phyloP scores from a whole-genome alignment of 2,888 invertebrate genomes.

The Idaea straminata region DNA sequence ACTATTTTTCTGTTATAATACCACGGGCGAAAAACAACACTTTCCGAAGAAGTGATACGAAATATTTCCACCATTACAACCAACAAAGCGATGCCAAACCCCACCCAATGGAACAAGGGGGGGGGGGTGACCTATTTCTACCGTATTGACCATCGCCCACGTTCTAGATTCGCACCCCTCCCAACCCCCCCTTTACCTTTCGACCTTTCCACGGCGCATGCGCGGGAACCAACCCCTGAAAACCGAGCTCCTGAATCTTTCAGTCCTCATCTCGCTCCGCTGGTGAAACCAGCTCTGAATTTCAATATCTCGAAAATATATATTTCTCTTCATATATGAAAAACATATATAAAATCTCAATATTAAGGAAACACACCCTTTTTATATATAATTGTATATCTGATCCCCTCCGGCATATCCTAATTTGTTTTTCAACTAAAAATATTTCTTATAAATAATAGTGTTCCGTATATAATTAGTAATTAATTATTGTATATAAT shows the following conservation, averaged over 20 bases:
- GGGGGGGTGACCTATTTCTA: slow-evolving; percentile 51
- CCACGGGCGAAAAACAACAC: not conserved
- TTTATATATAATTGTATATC: slow-evolving; percentile 49
- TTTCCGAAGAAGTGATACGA: not conserved
- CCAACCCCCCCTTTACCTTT: slow-evolving; percentile 41
- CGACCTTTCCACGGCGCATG: slow-evolving; percentile 65
- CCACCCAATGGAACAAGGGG: slow-evolving; percentile 16
- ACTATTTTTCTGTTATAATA: too few species aligned
- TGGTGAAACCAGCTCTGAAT: slow-evolving; percentile 33
- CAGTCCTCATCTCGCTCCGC: slow-evolving; percentile 49
- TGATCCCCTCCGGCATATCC: slow-evolving; percentile 58
- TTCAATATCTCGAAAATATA: slow-evolving; percentile 32
- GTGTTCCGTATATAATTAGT: slow-evolving; percentile 38
- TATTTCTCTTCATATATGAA: slow-evolving; percentile 62
- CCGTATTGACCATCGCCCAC: slow-evolving; percentile 46
- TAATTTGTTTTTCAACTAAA: slow-evolving; percentile 71
- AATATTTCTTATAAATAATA: slow-evolving; percentile 70
- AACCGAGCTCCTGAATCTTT: slow-evolving; percentile 30
- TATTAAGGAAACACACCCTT: slow-evolving; percentile 38
- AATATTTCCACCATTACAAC: slow-evolving; percentile 3
- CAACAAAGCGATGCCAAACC: slow-evolving; percentile 20
- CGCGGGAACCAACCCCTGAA: slow-evolving; percentile 43
- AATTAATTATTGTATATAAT: slow-evolving; percentile 16
- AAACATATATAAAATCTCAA: slow-evolving; percentile 57
- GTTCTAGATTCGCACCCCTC: not conserved